Percentiles rank a stretch among this genome's conserved stretches.
These are phyloP conservation scores for Anarhynchus alexandrinus DNA, from an alignment of 2,113 vertebrate genomes.

Conservation along the genomic window DNA sequence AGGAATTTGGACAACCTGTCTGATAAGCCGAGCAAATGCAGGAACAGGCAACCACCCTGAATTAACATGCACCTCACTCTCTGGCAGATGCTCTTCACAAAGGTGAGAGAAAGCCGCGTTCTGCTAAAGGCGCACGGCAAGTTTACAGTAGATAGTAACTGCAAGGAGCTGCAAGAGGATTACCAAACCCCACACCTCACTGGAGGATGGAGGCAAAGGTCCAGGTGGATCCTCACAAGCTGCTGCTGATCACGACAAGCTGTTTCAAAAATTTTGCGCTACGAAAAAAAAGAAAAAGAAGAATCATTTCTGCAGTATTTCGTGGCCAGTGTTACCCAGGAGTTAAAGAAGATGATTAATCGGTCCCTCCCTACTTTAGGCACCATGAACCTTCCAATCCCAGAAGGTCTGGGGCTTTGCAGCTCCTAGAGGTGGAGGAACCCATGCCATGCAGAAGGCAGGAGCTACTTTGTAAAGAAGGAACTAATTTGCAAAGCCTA, in stretches of 20 bases:
- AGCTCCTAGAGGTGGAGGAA: background rate
- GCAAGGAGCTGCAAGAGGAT: background rate
- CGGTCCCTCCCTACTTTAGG: background rate
- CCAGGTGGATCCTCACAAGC: background rate
- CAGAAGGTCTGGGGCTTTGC: background rate
- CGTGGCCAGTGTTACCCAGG: background rate
- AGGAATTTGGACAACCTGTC: background rate
- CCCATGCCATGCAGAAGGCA: background rate
- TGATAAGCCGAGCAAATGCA: background rate
- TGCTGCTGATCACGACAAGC: background rate
- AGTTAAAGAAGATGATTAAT: background rate
- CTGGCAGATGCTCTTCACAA: background rate
- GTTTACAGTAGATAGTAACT: background rate
- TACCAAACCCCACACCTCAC: background rate
- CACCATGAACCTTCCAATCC: background rate
- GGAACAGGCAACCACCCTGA: background rate
- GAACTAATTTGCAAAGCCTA: background rate
- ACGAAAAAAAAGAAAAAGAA: background rate
- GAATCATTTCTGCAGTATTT: background rate
- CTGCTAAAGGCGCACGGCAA: rapidly evolving
- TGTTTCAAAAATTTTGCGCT: background rate
- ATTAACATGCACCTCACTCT: background rate
- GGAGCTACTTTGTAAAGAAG: background rate
- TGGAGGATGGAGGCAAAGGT: background rate
- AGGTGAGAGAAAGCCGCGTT: background rate